These are phyloP conservation scores for Hafferia zeledoni DNA, from an alignment of 2,797 vertebrate genomes.

Conservation along the genomic window DNA sequence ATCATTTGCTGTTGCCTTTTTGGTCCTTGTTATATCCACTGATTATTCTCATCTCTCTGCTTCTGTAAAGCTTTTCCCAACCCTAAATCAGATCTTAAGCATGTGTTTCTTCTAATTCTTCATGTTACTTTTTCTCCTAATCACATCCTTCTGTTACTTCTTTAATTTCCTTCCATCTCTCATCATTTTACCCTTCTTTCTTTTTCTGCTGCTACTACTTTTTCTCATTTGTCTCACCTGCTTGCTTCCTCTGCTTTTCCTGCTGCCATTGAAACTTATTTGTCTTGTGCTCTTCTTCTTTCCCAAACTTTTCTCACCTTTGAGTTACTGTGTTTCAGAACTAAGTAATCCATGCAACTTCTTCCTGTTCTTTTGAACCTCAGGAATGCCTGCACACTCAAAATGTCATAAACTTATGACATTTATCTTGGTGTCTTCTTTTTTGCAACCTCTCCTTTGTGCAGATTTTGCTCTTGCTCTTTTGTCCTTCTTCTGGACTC, in stretches of 20 bases:
- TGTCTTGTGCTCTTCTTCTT: not conserved
- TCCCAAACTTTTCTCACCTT: not conserved
- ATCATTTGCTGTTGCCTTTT: not conserved
- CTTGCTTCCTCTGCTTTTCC: not conserved
- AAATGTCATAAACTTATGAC: not conserved
- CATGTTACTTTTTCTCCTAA: not conserved
- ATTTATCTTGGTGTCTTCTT: not conserved
- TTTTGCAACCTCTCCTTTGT: not conserved
- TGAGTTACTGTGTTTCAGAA: not conserved
- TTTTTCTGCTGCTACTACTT: not conserved
- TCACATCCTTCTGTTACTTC: not conserved
- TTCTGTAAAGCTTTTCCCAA: not conserved
- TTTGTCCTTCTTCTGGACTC: not conserved
- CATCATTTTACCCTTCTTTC: not conserved
- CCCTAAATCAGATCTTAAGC: not conserved
- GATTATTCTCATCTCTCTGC: not conserved
- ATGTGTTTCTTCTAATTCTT: not conserved
- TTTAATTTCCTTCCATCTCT: not conserved
- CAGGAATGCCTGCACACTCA: not conserved
- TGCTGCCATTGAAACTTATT: not conserved
- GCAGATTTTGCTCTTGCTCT: not conserved
- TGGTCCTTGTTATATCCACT: not conserved
- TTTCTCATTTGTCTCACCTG: not conserved
- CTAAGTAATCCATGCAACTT: not conserved
- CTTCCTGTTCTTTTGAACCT: not conserved